Percentiles rank a stretch among this genome's conserved stretches.
Evolutionary conservation across 2,113 vertebrate genomes (phyloP).

Genomic region (Donacobius atricapilla): DNA sequence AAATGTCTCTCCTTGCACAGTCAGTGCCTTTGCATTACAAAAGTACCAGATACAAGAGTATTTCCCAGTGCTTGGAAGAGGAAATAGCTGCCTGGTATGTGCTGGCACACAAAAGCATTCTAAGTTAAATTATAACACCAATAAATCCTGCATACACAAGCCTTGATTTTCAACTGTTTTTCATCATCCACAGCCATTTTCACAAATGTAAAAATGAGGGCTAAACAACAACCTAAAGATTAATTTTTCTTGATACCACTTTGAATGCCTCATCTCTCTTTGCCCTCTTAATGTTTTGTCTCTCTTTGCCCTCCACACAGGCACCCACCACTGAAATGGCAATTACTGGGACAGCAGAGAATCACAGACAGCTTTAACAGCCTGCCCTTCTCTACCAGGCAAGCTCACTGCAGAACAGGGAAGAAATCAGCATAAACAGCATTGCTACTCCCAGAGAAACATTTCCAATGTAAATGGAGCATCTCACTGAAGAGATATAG

Average conservation of each 20-base stretch:
- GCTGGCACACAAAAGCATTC: too few relatives aligned
- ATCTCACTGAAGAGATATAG: background rate
- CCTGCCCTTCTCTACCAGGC: background rate
- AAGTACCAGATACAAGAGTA: too few relatives aligned
- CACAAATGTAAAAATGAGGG: background rate
- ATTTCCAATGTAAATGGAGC: conserved; percentile 23
- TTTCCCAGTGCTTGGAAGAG: too few relatives aligned
- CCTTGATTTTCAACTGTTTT: too few relatives aligned
- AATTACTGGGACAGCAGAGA: background rate
- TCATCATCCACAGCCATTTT: too few relatives aligned
- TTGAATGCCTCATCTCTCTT: background rate
- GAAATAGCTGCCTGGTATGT: too few relatives aligned
- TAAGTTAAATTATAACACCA: too few relatives aligned
- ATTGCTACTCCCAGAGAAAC: background rate
- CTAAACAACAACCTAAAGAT: background rate
- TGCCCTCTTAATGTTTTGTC: background rate
- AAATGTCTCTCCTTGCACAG: too few relatives aligned
- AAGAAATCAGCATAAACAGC: background rate
- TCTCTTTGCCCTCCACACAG: background rate
- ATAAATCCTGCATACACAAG: too few relatives aligned
- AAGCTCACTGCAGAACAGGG: background rate
- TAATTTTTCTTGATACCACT: background rate
- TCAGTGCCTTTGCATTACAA: too few relatives aligned
- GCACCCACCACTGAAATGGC: background rate
- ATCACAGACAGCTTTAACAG: background rate